Percentiles rank a stretch among this genome's conserved stretches.
Conservation (phyloP, 1,140 invertebrate genomes). For the Pseudomyrmex pallidus region DNA sequence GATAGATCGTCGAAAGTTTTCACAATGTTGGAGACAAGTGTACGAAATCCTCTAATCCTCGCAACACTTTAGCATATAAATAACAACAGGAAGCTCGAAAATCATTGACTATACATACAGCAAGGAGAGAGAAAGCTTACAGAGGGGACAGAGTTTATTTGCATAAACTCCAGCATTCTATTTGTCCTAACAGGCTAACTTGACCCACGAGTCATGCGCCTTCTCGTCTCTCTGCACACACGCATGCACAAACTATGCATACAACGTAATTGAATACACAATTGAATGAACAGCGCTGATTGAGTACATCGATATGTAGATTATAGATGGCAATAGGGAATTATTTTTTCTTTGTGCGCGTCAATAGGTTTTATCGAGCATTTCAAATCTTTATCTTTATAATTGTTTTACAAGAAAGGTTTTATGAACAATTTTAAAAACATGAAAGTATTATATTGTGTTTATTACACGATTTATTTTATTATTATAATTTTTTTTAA, state of each 20-base stretch:
- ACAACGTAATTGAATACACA: too few relatives aligned
- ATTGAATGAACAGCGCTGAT: too few relatives aligned
- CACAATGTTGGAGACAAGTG: background rate
- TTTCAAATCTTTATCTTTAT: too few relatives aligned
- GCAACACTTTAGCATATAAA: background rate
- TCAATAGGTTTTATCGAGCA: too few relatives aligned
- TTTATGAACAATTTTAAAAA: too few relatives aligned
- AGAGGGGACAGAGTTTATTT: slow-evolving; percentile 2
- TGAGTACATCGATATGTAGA: too few relatives aligned
- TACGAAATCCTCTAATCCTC: slow-evolving; percentile 4
- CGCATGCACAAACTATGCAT: too few relatives aligned
- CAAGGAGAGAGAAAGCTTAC: background rate
- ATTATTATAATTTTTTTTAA: background rate
- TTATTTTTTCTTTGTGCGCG: too few relatives aligned
- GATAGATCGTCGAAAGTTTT: background rate
- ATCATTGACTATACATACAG: slow-evolving; percentile 9
- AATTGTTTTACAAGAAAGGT: too few relatives aligned
- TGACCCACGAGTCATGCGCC: background rate
- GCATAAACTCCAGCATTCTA: slow-evolving; percentile 13
- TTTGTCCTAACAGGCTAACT: background rate
- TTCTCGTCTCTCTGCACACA: background rate
- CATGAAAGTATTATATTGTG: too few relatives aligned
- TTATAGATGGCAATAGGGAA: too few relatives aligned
- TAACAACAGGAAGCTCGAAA: background rate
- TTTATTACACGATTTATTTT: background rate